These are phyloP conservation scores for Pyrrhia umbra DNA, from an alignment of 2,888 invertebrate genomes.

Conservation along the genomic window DNA sequence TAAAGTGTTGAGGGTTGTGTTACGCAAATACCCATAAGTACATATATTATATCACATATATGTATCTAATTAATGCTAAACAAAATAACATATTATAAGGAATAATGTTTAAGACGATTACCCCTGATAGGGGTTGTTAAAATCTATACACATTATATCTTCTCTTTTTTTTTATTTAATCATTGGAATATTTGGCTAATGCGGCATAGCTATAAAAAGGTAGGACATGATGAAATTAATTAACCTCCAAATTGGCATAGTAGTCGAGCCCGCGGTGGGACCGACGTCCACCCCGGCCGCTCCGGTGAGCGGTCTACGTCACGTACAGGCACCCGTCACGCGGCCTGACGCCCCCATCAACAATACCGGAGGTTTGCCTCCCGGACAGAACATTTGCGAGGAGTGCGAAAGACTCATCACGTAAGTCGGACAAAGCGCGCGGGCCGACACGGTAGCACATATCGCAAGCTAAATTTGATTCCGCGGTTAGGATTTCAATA, in stretches of 20 bases:
- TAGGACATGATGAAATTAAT: slow-evolving; percentile 59
- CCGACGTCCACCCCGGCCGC: slow-evolving; percentile 77
- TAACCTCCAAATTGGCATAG: slow-evolving; percentile 72
- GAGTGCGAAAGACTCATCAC: slow-evolving; percentile 99
- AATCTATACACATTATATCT: too few species aligned
- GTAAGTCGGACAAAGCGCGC: slow-evolving; percentile 95
- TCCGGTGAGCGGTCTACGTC: slow-evolving; percentile 91
- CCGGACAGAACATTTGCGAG: slow-evolving; percentile 98
- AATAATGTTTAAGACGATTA: too few species aligned
- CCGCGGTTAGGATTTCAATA: slow-evolving; percentile 57
- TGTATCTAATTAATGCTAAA: too few species aligned
- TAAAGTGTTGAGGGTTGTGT: neutral
- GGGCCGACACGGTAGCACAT: slow-evolving; percentile 92
- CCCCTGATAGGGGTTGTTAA: too few species aligned
- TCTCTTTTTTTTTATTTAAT: neutral
- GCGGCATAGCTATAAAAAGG: neutral
- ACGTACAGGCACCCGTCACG: slow-evolving; percentile 94
- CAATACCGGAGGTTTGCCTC: slow-evolving; percentile 93
- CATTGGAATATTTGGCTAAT: slow-evolving; percentile 2
- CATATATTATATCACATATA: too few species aligned
- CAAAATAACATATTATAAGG: too few species aligned
- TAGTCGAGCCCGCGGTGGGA: slow-evolving; percentile 74
- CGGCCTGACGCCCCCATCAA: slow-evolving; percentile 91
- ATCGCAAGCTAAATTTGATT: slow-evolving; percentile 71
- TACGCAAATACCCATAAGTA: too few species aligned